These are phyloP conservation scores for Microctenopoma stevenorrisi DNA, from an alignment of 2,797 vertebrate species.

Conservation along the genomic window DNA sequence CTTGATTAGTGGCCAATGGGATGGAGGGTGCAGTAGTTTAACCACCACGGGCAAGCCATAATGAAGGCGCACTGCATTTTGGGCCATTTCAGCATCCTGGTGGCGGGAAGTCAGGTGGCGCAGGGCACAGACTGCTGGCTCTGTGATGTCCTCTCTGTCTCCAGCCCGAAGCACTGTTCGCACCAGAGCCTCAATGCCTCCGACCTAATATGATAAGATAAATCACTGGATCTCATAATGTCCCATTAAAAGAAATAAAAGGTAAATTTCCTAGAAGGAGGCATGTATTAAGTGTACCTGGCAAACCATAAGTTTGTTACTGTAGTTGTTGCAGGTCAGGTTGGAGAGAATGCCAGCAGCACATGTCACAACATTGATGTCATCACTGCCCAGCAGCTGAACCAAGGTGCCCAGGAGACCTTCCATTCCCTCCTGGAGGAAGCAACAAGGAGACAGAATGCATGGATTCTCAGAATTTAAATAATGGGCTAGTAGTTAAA, in stretches of 20 bases:
- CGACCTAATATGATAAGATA: constrained; percentile 70
- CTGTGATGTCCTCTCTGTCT: constrained; percentile 98
- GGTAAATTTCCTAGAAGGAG: not conserved
- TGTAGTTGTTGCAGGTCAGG: constrained; percentile 99
- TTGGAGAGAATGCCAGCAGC: constrained; percentile 98
- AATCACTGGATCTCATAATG: not conserved
- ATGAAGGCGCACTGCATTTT: constrained; percentile 97
- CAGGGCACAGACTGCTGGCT: constrained; percentile 96
- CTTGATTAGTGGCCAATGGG: constrained; percentile 99
- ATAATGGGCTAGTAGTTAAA: not conserved
- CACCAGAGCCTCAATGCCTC: constrained; percentile 97
- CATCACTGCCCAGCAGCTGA: constrained; percentile 96
- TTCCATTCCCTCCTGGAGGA: constrained; percentile 95
- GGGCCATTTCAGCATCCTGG: constrained; percentile 99
- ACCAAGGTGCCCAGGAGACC: constrained; percentile 97
- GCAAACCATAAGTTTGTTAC: constrained; percentile 99
- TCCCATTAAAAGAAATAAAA: not conserved
- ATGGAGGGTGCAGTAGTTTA: constrained; percentile 96
- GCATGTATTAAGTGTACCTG: constrained; percentile 80
- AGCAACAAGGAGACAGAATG: constrained; percentile 49
- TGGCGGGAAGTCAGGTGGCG: constrained; percentile 98
- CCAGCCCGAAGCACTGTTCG: constrained; percentile 96
- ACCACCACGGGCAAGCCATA: constrained; percentile 98
- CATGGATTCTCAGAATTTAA: not conserved
- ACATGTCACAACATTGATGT: constrained; percentile 98